Evolutionary conservation across 2,888 invertebrate genomes (phyloP), one percentile per base, ranked within the genome.

Genomic region (Drosophila sordidula): DNA sequence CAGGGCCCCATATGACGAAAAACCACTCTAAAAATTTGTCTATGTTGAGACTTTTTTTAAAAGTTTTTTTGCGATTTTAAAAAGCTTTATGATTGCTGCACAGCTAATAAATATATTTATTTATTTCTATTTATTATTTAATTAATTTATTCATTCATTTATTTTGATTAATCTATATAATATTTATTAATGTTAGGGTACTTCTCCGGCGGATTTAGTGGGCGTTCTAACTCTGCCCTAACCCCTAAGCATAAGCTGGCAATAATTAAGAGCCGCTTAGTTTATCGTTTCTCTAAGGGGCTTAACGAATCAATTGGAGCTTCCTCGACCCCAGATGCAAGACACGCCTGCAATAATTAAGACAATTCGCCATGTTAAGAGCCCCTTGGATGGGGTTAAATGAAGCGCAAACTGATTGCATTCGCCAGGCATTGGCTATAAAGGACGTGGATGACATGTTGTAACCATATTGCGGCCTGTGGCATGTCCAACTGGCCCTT

Each of bases 381-480:
- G 56, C 54, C 56, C 16, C 38, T 62, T 70, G 67, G 12, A 34
- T 34, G 34, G 34, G 83, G 74, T 83, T 80, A 85, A 86, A 71
- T 89, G 83, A 85, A 80, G 75, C 74, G 72, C 64, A 81, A 85
- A 76, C 70, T 70, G 79, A 70, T 80, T 75, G 76, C 75, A 61
- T 50, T 72, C 16, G 74, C 38, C 51, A 18, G 56, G 22, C 50
- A 16, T 18, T 57, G 59, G 78, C 61, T 12, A 12, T 34, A 34
- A 34, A 34, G 34, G 34, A 54, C 39, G 29, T 41, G 51, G 22
- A 62, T 61, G 75, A 77, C 78, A 75, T 73, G 75, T 68, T 75
- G 75, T 68, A 73, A 77, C 38, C 73, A 68, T 75, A 73, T 68
- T 77, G 73, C 65, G 58, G 71, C 75, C 63, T 64, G 59, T 57